Evolutionary conservation across 2,888 invertebrate species (phyloP).

Genomic region (Epistrophe eligans): DNA sequence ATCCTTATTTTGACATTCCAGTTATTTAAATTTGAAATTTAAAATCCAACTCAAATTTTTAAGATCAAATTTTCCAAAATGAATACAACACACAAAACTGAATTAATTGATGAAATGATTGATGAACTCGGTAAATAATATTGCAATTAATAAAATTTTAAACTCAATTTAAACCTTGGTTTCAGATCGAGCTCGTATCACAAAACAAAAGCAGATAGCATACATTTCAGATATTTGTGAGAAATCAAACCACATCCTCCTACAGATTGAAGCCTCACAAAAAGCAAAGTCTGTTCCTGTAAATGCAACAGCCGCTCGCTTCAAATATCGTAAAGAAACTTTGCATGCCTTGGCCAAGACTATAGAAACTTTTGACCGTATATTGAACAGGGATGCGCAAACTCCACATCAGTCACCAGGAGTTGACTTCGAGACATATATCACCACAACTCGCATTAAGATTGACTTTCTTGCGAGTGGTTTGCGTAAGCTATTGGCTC

Average conservation of each 20-base stretch:
- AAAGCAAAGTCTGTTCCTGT: slow-evolving; percentile 40
- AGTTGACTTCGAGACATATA: slow-evolving; percentile 73
- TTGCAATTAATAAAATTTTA: background rate
- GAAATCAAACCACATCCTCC: slow-evolving; percentile 80
- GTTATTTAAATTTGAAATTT: slow-evolving; percentile 16
- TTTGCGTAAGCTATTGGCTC: slow-evolving; percentile 80
- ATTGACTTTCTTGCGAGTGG: slow-evolving; percentile 79
- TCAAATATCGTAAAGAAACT: slow-evolving; percentile 77
- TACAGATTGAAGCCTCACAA: slow-evolving; percentile 79
- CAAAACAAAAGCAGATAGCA: slow-evolving; percentile 75
- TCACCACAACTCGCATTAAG: slow-evolving; percentile 37
- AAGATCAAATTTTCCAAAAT: slow-evolving; percentile 31
- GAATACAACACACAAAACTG: slow-evolving; percentile 69
- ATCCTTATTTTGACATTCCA: background rate
- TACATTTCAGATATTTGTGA: slow-evolving; percentile 80
- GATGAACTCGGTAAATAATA: slow-evolving; percentile 78
- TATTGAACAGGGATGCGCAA: slow-evolving; percentile 19
- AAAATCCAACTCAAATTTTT: background rate
- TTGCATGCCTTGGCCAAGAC: slow-evolving; percentile 78
- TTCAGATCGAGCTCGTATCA: slow-evolving; percentile 36
- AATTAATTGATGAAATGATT: slow-evolving; percentile 66
- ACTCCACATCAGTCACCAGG: slow-evolving; percentile 13
- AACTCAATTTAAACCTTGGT: background rate
- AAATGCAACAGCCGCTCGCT: slow-evolving; percentile 51
- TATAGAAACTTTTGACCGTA: slow-evolving; percentile 76